Evolutionary conservation across 2,888 invertebrate species (phyloP), one percentile per base, ranked within the genome.

Genomic region (Nymphalis c-album): DNA sequence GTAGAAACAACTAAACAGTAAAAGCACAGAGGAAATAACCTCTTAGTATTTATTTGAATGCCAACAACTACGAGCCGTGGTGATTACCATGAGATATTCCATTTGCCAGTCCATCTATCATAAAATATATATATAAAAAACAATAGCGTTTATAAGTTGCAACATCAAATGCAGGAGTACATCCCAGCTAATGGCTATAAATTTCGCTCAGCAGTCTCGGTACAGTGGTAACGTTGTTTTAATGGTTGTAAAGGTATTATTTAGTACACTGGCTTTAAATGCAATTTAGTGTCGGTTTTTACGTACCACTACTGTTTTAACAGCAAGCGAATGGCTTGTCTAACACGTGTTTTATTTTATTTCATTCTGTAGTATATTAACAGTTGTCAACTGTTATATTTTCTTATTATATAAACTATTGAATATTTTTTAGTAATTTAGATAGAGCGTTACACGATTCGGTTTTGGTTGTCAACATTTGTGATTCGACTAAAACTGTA

Each of bases 161-260:
- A 55, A n/a, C 47, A 60, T 55, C 18, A 57, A 57, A 57, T 57
- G 35, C 18, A 40, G 60, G 47, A 60, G 47, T 60, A 60, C 48
- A 65, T 47, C 47, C 35, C 53, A 53, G 46, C 58, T 67, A 71
- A 70, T 70, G 71, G 73, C 74, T 57, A 80, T 81, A 81, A 81
- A 83, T 77, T 71, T 72, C 70, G 72, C 64, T 40, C 59, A 46
- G 68, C 48, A 59, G 65, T 69, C 64, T 58, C 61, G 75, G 51
- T 65, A 79, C 79, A 76, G 75, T 80, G 78, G 83, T 81, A 76
- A 79, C 81, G 79, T 67, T 71, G 78, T 77, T 80, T 80, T 81
- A 83, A 85, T 80, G 81, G 78, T 77, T 83, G 84, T 82, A 78
- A 79, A 80, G 78, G 80, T 81, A 85, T 83, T 82, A 84, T 85